Conservation (phyloP, 2,113 vertebrate genomes). For the Melospiza melodia region DNA sequence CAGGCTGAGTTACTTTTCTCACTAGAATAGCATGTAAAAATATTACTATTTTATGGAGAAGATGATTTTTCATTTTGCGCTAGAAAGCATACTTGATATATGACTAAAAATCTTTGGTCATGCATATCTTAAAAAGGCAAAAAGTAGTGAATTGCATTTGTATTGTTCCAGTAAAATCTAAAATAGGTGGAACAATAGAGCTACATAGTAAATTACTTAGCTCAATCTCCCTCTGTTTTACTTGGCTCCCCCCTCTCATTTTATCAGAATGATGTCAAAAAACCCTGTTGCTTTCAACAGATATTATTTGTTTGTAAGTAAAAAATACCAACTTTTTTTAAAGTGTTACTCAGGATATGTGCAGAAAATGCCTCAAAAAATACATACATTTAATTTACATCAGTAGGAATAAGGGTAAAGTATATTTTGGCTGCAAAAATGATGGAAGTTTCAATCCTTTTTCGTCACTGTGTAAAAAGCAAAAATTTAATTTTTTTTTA, state of each 20-base stretch:
- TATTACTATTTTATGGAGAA: conserved; percentile 49
- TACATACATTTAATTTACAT: not conserved
- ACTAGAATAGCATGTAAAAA: conserved; percentile 46
- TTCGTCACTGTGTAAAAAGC: not conserved
- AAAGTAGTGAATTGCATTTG: not conserved
- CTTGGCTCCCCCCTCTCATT: accelerated
- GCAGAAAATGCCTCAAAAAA: not conserved
- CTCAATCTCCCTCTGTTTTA: not conserved
- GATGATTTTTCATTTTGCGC: not conserved
- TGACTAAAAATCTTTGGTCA: conserved; percentile 55
- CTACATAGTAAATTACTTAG: not conserved
- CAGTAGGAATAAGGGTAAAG: not conserved
- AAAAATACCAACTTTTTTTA: not conserved
- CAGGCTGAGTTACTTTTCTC: conserved; percentile 19
- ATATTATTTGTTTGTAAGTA: not conserved
- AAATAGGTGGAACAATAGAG: not conserved
- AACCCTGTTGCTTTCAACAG: not conserved
- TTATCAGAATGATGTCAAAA: not conserved
- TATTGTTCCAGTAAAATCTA: not conserved
- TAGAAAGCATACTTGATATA: not conserved
- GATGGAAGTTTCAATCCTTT: not conserved
- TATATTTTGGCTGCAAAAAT: not conserved
- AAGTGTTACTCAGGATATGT: not conserved
- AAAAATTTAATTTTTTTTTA: not conserved
- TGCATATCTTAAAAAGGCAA: not conserved